phyloP scores from a whole-genome alignment of 2,797 vertebrate species.

The Oreortyx pictus region DNA sequence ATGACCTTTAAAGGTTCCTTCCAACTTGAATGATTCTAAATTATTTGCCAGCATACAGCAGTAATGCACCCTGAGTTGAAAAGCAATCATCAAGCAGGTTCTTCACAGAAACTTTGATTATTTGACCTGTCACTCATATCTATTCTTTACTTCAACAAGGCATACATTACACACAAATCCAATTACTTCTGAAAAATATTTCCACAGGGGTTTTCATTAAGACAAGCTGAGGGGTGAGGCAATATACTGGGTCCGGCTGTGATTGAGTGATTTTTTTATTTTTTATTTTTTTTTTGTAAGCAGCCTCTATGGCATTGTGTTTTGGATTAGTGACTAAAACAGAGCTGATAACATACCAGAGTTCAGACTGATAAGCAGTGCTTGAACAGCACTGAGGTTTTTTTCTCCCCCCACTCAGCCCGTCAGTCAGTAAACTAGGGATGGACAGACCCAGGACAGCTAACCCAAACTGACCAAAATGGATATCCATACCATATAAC shows the following conservation, averaged over 20 bases:
- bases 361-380: neutral
- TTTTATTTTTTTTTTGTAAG: neutral
- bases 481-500: neutral
- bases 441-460: neutral
- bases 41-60: neutral
- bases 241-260: neutral
- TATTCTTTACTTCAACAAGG: neutral
- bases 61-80: neutral
- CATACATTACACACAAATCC: neutral
- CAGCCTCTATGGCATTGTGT: neutral
- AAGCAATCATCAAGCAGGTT: neutral
- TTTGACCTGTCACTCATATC: neutral
- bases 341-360: neutral
- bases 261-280: neutral
- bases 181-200: neutral
- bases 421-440: neutral
- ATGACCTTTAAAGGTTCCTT: no score
- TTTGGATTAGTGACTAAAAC: neutral
- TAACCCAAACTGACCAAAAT: neutral
- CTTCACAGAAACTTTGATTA: neutral
- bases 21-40: neutral
- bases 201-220: neutral
- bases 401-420: accelerated
- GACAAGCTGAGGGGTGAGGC: neutral
- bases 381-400: neutral